These are phyloP conservation scores for Drosophila pseudoobscura DNA, from an alignment of 1,140 invertebrate genomes.

Conservation along the genomic window DNA sequence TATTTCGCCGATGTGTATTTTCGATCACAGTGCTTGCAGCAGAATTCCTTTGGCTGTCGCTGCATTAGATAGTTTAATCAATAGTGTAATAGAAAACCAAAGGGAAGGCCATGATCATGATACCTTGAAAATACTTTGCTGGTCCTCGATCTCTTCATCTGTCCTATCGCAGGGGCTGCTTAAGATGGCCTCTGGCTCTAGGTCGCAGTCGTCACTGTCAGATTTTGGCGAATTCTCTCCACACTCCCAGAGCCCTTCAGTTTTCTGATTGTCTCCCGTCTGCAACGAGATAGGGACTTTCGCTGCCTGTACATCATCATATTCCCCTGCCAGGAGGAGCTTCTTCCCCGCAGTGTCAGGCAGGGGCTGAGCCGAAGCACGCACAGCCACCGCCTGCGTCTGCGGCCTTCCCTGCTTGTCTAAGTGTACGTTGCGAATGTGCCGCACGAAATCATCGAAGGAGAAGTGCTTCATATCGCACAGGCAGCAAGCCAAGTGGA, in stretches of 20 bases:
- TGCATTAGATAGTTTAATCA: constrained; percentile 5
- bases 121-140: constrained; percentile 58
- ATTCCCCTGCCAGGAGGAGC: neutral
- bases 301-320: constrained; percentile 7
- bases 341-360: neutral
- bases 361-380: neutral
- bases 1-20: constrained; percentile 62
- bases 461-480: constrained; percentile 69
- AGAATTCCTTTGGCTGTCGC: constrained; percentile 50
- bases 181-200: no score
- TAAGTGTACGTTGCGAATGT: constrained; percentile 69
- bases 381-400: constrained; percentile 13
- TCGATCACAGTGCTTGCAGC: constrained; percentile 57
- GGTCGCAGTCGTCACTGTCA: no score
- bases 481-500: constrained; percentile 61
- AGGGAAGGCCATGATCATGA: neutral
- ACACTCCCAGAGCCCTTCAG: no score
- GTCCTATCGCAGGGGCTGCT: neutral
- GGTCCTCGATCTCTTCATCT: constrained; percentile 11
- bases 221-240: no score
- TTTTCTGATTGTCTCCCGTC: neutral
- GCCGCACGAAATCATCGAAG: constrained; percentile 64
- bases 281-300: neutral
- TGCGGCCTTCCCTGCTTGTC: constrained; percentile 43
- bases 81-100: neutral